A percentile compares a stretch with the other conserved stretches of the same genome.
Conservation (phyloP, 2,113 vertebrate genomes). For the Psilopsiagon aurifrons region DNA sequence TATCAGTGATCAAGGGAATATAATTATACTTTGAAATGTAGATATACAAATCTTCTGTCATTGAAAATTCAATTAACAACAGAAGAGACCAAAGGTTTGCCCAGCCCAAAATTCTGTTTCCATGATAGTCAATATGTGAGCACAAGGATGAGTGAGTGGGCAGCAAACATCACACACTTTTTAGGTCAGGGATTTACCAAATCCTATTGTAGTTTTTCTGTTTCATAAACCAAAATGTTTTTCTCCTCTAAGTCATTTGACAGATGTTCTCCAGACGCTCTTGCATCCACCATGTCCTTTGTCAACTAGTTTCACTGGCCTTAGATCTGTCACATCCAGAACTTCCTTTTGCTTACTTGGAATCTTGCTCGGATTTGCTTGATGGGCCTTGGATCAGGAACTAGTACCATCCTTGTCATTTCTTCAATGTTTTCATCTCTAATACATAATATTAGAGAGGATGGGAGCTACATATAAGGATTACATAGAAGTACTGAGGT, state of each 20-base stretch:
- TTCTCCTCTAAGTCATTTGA: not conserved
- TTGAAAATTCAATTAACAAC: conserved; percentile 38
- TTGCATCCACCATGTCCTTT: not conserved
- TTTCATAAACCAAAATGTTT: not conserved
- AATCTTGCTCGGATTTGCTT: not conserved
- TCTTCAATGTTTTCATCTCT: not conserved
- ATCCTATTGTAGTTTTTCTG: not conserved
- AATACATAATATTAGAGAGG: not conserved
- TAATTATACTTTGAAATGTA: conserved; percentile 32
- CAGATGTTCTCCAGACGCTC: not conserved
- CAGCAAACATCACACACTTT: accelerated
- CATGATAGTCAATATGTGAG: accelerated
- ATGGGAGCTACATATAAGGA: not conserved
- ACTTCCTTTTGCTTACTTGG: not conserved
- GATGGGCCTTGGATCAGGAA: not conserved
- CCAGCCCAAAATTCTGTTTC: not conserved
- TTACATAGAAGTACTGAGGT: not conserved
- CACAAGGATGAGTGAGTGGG: not conserved
- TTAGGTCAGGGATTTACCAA: not conserved
- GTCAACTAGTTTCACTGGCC: not conserved
- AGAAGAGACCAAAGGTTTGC: not conserved
- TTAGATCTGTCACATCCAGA: not conserved
- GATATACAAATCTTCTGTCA: conserved; percentile 1
- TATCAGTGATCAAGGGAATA: not conserved
- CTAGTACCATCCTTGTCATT: not conserved